A percentile compares a stretch with the other conserved stretches of the same genome.
Evolutionary conservation across 2,113 vertebrate species (phyloP).

Genomic region (Geococcyx californianus): DNA sequence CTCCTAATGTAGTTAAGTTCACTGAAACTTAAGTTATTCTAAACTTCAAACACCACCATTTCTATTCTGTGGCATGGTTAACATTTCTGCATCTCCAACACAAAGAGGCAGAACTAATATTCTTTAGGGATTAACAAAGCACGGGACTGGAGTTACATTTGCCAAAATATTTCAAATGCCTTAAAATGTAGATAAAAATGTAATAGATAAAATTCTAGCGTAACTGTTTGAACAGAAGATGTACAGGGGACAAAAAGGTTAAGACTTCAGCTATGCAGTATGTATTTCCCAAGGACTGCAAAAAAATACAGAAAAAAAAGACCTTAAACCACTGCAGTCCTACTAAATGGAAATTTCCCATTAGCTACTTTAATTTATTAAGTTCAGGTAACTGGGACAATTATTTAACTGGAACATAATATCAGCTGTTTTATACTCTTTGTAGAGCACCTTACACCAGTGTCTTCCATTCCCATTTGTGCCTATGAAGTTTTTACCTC

Average conservation of each 20-base stretch:
- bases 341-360: neutral
- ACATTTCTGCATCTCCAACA: neutral
- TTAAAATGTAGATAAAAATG: neutral
- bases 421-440: neutral
- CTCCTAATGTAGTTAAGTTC: neutral
- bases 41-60: neutral
- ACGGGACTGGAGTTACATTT: neutral
- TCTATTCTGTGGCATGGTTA: neutral
- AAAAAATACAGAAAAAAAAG: neutral
- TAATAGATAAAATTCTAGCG: neutral
- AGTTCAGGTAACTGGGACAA: neutral
- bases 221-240: neutral
- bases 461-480: neutral
- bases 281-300: neutral
- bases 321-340: neutral
- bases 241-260: neutral
- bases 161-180: neutral
- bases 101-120: neutral
- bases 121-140: neutral
- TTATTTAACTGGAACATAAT: neutral
- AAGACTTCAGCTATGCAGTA: neutral
- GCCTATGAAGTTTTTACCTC: neutral
- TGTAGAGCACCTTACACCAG: neutral
- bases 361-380: neutral
- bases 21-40: neutral